Evolutionary conservation across 1,140 invertebrate genomes (phyloP).

Genomic region (Aricia agestis): DNA sequence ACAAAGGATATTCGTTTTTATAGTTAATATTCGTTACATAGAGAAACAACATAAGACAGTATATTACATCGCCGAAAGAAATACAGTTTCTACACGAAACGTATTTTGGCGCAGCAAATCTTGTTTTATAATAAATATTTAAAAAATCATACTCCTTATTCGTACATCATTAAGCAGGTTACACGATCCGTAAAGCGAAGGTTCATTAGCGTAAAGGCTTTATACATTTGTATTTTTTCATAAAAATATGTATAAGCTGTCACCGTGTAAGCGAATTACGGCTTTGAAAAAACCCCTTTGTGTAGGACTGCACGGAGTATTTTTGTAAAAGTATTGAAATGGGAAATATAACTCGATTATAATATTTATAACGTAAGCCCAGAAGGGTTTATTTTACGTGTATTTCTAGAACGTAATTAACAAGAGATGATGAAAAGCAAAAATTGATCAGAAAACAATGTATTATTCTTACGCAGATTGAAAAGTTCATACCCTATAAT

Average conservation of each 20-base stretch:
- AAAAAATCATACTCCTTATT: not conserved
- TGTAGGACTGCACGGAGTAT: not conserved
- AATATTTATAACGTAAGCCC: not conserved
- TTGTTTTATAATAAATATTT: not conserved
- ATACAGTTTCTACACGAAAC: too few species aligned
- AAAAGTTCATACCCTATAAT: too few species aligned
- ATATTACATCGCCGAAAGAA: too few species aligned
- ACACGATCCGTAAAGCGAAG: not conserved
- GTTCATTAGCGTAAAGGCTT: not conserved
- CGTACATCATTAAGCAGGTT: conserved; percentile 5
- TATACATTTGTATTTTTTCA: conserved; percentile 3
- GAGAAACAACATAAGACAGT: too few species aligned
- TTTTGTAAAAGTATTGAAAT: conserved; percentile 13
- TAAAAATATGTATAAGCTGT: conserved; percentile 9
- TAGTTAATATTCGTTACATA: too few species aligned
- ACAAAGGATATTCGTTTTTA: too few species aligned
- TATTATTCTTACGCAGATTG: too few species aligned
- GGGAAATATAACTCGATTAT: conserved; percentile 4
- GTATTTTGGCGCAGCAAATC: too few species aligned
- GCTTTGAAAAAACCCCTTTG: not conserved
- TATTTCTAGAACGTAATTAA: not conserved
- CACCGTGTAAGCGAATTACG: conserved; percentile 4
- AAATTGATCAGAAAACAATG: too few species aligned
- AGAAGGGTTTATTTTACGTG: not conserved
- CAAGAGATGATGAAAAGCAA: too few species aligned